These are phyloP conservation scores for Arbacia lixula DNA, from an alignment of 53 echinoderm and acorn worm species.

Conservation along the genomic window DNA sequence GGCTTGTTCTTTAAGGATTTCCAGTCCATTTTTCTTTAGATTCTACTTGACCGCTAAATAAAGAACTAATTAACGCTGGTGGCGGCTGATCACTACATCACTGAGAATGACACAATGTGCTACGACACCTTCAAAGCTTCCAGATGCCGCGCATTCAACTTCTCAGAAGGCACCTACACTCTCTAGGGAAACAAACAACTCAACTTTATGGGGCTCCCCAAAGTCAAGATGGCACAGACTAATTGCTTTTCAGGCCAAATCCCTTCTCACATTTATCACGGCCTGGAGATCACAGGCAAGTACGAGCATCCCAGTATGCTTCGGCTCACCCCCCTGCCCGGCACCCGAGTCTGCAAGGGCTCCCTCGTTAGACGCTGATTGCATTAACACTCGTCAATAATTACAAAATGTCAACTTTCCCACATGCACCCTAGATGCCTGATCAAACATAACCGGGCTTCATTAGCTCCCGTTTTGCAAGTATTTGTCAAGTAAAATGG, in stretches of 20 bases:
- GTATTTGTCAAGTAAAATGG: conserved; percentile 39
- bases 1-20: too few species aligned
- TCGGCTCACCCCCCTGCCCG: conserved; percentile 11
- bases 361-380: conserved; percentile 28
- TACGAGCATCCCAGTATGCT: background rate
- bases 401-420: conserved; percentile 32
- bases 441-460: conserved; percentile 14
- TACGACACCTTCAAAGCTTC: too few species aligned
- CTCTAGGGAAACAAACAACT: too few species aligned
- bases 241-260: conserved; percentile 28
- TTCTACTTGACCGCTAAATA: too few species aligned
- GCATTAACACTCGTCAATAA: conserved; percentile 38
- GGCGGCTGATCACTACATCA: too few species aligned
- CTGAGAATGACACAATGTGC: too few species aligned
- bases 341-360: background rate
- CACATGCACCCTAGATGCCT: background rate
- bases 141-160: too few species aligned
- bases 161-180: too few species aligned
- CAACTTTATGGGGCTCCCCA: conserved; percentile 20
- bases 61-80: too few species aligned
- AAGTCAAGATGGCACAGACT: conserved; percentile 20
- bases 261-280: conserved; percentile 4
- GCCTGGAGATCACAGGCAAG: background rate
- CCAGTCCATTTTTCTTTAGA: too few species aligned
- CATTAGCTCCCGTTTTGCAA: background rate